Conservation (phyloP, 2,113 vertebrate genomes). For the Hystrix cristata region DNA sequence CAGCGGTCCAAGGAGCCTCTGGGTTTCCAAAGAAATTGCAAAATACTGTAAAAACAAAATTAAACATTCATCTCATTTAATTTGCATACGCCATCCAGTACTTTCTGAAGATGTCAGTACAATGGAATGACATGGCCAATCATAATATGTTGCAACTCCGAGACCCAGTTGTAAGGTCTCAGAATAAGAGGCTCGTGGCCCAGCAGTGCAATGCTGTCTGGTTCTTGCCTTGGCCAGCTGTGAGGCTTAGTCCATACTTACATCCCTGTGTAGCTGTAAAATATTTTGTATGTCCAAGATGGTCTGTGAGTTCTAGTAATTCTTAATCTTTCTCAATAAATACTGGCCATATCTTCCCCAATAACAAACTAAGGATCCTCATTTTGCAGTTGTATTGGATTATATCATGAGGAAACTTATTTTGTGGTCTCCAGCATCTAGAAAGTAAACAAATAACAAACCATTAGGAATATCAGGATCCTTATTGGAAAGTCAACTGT, state of each 20-base stretch:
- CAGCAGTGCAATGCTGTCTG: background rate
- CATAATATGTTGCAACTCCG: background rate
- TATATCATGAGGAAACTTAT: background rate
- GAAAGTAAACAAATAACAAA: constrained; percentile 15
- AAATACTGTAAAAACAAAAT: constrained; percentile 58
- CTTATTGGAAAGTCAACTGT: background rate
- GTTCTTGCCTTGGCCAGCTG: background rate
- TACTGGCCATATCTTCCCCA: background rate
- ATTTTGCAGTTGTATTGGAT: background rate
- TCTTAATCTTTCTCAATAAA: constrained; percentile 51
- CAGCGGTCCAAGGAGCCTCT: background rate
- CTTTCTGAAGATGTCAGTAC: constrained; percentile 24
- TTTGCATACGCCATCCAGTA: background rate
- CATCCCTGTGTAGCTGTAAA: background rate
- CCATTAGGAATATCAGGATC: background rate
- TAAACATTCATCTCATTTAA: constrained; percentile 52
- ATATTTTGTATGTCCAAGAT: background rate
- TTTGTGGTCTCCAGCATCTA: constrained; percentile 4
- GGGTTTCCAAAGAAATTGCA: background rate
- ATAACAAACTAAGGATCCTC: background rate
- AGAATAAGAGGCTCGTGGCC: background rate
- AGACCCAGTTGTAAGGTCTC: background rate
- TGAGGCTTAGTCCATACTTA: background rate
- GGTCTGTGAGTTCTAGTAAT: background rate
- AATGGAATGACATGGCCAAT: background rate